Conservation (phyloP, 2,888 invertebrate genomes). For the Macrophya alboannulata region DNA sequence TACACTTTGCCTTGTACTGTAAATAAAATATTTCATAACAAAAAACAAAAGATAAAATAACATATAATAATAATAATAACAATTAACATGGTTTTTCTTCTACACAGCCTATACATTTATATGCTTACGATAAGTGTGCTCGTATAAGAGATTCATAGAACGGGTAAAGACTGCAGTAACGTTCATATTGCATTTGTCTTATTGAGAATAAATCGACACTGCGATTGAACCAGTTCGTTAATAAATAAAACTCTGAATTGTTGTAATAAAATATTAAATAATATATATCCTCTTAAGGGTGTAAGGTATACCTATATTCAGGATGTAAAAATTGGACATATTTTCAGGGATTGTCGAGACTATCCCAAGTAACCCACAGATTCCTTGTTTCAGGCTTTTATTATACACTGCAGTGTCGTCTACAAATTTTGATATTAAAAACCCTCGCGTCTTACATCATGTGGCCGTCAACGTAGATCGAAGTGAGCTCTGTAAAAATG, state of each 20-base stretch:
- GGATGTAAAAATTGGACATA: no score
- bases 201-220: background rate
- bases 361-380: no score
- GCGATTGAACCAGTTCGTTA: background rate
- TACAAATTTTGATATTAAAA: no score
- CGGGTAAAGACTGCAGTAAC: background rate
- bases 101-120: conserved; percentile 25
- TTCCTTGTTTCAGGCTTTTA: no score
- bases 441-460: no score
- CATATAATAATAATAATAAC: background rate
- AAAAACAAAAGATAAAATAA: background rate
- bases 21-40: no score
- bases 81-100: background rate
- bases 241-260: conserved; percentile 12
- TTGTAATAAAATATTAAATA: conserved; percentile 26
- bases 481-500: no score
- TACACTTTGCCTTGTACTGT: background rate
- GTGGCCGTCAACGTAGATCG: no score
- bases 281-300: background rate
- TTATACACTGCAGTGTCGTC: no score
- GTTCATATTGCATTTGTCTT: background rate
- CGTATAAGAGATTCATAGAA: background rate
- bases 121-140: background rate
- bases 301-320: no score
- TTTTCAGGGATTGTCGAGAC: no score